Base-by-base conservation (phyloP, 1,140 invertebrate species). In the Listronotus oregonensis region DNA sequence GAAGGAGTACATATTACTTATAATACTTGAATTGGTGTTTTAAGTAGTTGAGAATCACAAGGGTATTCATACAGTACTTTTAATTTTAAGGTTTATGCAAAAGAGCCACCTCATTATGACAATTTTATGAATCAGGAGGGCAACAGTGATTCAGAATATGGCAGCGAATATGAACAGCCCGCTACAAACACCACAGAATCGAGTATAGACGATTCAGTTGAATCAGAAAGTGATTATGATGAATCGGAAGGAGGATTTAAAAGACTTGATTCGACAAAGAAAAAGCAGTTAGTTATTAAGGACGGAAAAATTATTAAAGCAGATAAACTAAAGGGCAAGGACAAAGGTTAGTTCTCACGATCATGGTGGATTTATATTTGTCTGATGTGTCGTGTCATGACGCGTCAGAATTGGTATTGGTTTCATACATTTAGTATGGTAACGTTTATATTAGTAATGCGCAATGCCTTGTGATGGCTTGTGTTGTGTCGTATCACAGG, bases 261-360 rank as follows among this genome's bases (percentile, higher is more conserved):
- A 68, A 78, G 85, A 50, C 78, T 83, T 0, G 86, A 87, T 27
- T 80, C 82, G 39, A 83, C 84, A 55, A 83, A 84, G 66, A 92
- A 92, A 69, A 91, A 90, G 69, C 91, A 90, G 70, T 71, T 87
- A 9, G 81, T 91, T 18, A 87, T 92, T 51, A 87, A 87, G 73
- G 87, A 90, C 80, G 87, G 87, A 10, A 87, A 88, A 77, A 86
- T 92, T 44, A 84, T 91, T 15, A 87, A 85, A 40, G 78, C 59
- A 11, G 73, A 73, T 34, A 74, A 73, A 66, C 18, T 59, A 12
- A 67, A 64, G 57, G 58, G 70, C 40, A 71, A 70, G 52, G 60
- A 63, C 17, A 68, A 64, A 58, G 60, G 55, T 58, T 57, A 50
- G 18, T 27, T n/a, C n/a, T n/a, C n/a, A n/a, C n/a, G n/a, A n/a